phyloP scores from a whole-genome alignment of 1,140 invertebrate species.

The Diorhabda sublineata region DNA sequence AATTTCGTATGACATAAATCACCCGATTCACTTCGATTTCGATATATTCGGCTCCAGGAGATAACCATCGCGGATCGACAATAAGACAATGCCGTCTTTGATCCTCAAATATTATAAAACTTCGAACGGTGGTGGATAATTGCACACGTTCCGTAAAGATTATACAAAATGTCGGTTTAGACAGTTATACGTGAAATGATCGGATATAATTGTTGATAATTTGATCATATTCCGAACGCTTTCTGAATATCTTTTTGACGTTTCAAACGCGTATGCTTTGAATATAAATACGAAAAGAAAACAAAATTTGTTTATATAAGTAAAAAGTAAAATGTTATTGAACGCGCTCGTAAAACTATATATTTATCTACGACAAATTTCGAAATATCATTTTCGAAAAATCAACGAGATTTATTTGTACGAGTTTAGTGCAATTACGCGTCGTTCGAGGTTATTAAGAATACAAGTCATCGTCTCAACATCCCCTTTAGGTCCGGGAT shows the following conservation, averaged over 20 bases:
- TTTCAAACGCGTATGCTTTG: too few species aligned
- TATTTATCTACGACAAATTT: too few species aligned
- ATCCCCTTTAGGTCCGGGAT: conserved; percentile 20
- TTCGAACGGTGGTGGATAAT: not conserved
- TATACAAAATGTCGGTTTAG: too few species aligned
- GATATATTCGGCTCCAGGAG: not conserved
- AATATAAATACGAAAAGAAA: too few species aligned
- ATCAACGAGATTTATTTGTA: not conserved
- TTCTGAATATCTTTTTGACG: too few species aligned
- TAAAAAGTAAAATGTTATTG: too few species aligned
- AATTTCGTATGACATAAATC: not conserved
- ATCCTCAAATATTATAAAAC: not conserved
- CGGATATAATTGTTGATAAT: too few species aligned
- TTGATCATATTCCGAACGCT: too few species aligned
- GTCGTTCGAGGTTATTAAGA: not conserved
- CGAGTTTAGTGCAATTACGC: not conserved
- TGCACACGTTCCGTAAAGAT: not conserved
- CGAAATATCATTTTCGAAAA: too few species aligned
- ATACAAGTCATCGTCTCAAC: conserved; percentile 8
- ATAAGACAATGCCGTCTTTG: not conserved
- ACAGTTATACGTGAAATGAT: too few species aligned
- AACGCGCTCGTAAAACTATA: too few species aligned
- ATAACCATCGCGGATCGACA: not conserved
- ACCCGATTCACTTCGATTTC: not conserved
- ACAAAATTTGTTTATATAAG: too few species aligned